Percentiles rank a stretch among this genome's conserved stretches.
Conservation (phyloP, 2,888 invertebrate species). For the Dolichomitus sp. region DNA sequence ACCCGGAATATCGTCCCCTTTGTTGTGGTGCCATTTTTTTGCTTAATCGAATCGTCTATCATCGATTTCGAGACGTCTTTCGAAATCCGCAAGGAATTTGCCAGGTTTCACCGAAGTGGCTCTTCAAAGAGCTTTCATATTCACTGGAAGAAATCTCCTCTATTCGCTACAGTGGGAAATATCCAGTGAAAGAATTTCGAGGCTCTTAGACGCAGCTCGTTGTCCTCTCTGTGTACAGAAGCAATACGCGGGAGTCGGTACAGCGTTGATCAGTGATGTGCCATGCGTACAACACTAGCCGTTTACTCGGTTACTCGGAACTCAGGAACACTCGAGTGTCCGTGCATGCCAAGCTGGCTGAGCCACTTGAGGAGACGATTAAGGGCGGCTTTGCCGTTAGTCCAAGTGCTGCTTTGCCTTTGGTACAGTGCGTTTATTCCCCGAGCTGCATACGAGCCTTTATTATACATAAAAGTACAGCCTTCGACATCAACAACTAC, state of each 20-base stretch:
- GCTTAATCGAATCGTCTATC: background rate
- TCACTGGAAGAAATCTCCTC: background rate
- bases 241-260: background rate
- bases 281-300: background rate
- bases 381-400: constrained; percentile 53
- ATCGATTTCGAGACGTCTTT: background rate
- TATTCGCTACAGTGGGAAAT: background rate
- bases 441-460: background rate
- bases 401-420: constrained; percentile 29
- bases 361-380: constrained; percentile 51
- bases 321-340: constrained; percentile 43
- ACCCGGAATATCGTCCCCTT: background rate
- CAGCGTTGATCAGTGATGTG: background rate
- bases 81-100: background rate
- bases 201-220: background rate
- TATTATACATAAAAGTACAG: constrained; percentile 17
- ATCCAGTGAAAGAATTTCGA: constrained; percentile 11
- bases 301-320: constrained; percentile 35
- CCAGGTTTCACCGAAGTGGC: background rate
- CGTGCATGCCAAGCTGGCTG: constrained; percentile 1
- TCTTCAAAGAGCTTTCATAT: background rate
- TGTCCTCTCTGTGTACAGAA: constrained; percentile 3
- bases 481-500: constrained; percentile 7
- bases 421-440: constrained; percentile 3
- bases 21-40: background rate